Base-by-base conservation (phyloP, 92 coral and sea anemone genomes). In the Porites lobata region DNA sequence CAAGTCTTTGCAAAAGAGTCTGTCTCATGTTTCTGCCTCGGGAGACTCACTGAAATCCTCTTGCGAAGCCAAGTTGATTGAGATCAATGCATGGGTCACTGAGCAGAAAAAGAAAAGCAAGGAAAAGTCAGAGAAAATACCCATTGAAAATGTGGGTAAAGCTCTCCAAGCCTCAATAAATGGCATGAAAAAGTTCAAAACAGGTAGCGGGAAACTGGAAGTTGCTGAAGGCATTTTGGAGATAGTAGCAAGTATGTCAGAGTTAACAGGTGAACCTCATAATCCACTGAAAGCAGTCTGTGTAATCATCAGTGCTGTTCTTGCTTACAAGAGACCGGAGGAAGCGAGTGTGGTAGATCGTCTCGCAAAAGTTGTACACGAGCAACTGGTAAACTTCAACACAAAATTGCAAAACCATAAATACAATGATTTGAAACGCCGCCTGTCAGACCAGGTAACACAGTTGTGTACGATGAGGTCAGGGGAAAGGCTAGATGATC, bases 131-230 rank as follows among this genome's bases (percentile, higher is more conserved):
- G 8, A 47, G 54, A 63, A 17, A 68, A 21, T 54, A 4, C 8
- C 64, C 2, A 4, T 67, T 9, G 76, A 80, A 52, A 8, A 68
- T 1, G 17, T 83, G 21, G 80, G 84, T 7, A 76, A 89, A 52
- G 85, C 62, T 69, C 19, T 87, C 26, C 9, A 10, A 51, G 69
- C 81, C 9, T 61, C 75, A 3, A 12, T 50, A 43, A 72, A 72
- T 70, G 69, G 43, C 6, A 22, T 80, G 32, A 57, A 69, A 58
- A 87, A 87, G 75, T 72, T 87, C 75, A 9, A 64, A 32, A 87
- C 47, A 38, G 47, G 79, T 59, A 68, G 52, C 38, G 63, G 72
- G 21, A 6, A 78, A n/a, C 47, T 24, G 79, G 92, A 83, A 10
- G 14, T 69, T 9, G 9, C 65, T 22, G 56, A 1, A 50, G 89